Evolutionary conservation across 1,140 invertebrate genomes (phyloP), one percentile per base, ranked within the genome.

Genomic region (Hyles euphorbiae): DNA sequence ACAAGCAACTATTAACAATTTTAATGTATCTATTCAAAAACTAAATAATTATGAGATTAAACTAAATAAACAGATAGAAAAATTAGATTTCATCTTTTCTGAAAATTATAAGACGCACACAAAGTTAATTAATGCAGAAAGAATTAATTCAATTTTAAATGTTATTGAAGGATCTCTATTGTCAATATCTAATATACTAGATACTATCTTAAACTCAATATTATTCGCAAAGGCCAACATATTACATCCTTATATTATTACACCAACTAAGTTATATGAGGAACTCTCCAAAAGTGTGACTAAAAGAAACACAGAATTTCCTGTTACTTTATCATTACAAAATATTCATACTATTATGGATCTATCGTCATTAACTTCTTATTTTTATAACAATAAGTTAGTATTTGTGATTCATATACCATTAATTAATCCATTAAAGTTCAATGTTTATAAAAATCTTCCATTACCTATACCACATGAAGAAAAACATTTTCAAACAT

Each of bases 201-300:
- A 68, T 49, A 56, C 63, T 51, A 62, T 47, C 3, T 32, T 58
- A 60, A 64, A 56, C 12, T 48, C 62, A 61, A 64, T 64, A 34
- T 55, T 68, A 60, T 64, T 64, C 55, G 58, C 59, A 53, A 68
- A 59, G 34, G 40, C 65, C 4, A 72, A 64, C 62, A 47, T 64
- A 11, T 11, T 72, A 56, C 66, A 72, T 56, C 63, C 63, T 61
- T 53, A 40, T 48, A 59, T 71, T 34, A 60, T 71, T 49, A 71
- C 44, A 43, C 65, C 64, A 1, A 8, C 51, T 40, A 61, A 46
- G 54, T 36, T 70, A 3, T 66, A 36, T 47, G 61, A 59, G 3
- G 68, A 70, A 55, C 52, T 70, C 56, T 52, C 32, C 53, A 71
- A 58, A 5, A 54, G 58, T 60, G 54, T 10, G 51, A 52, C 53